Base-by-base conservation (phyloP, 1,140 invertebrate species). In the Whitmania pigra region DNA sequence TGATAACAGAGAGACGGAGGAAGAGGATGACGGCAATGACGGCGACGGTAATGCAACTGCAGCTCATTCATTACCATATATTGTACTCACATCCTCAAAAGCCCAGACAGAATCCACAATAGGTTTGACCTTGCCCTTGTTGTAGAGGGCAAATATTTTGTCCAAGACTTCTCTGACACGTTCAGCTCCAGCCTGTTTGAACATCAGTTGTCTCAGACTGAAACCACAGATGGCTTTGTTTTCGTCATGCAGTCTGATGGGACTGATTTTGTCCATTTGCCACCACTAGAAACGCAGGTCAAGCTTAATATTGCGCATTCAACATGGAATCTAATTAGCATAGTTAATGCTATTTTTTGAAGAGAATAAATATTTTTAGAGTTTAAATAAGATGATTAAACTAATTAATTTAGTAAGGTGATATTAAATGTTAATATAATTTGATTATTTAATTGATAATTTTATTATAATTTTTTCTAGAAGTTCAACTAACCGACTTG, bases 211-310 rank as follows among this genome's bases (percentile, higher is more conserved):
- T 60, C 90, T 87, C 74, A 93, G 84, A 83, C 92, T 91, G 78
- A 94, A 87, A 1, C 91, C 91, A 27, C 87, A 85, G 60, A 93
- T 83, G 63, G 86, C 88, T 82, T 91, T 91, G 83, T 93, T 93
- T 78, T 94, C 91, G 77, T 93, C 90, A 80, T 88, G 93, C 74
- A 93, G 82, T 82, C 92, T 92, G 76, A 92, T 87, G 1, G 90
- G 90, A 11, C 88, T 90, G 60, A 93, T 86, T 83, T 92, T 93
- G 80, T 92, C 90, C 25, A 91, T 89, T 85, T 91, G 90, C 90
- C 90, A 93, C 90, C 90, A 93, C 89, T 84, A 74, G 67, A 13
- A 49, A 15, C 13, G 3, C 11, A 49, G 43, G 43, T 49, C 43
- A 49, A 49, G 43, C 5, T 17, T 49, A 49, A 5, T 11, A 49